Evolutionary conservation across 2,113 vertebrate species (phyloP), one percentile per base, ranked within the genome.

Genomic region (Dicentrarchus labrax): DNA sequence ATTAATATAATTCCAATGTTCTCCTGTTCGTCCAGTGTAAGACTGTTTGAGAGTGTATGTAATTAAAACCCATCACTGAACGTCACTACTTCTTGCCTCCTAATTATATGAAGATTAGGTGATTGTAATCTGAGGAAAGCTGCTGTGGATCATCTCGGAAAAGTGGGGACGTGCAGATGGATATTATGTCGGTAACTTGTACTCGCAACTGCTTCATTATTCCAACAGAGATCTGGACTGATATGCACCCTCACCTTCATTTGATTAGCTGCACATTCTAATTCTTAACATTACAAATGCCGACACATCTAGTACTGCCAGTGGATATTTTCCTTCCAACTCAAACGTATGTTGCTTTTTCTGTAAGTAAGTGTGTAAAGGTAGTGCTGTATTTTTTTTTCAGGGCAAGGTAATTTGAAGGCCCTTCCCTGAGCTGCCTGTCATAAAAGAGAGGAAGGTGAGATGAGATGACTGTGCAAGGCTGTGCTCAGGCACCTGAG

Each of bases 11-110:
- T 89, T 86, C 71, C 80, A 74, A 77, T 79, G 62, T 90, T 83
- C 57, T 85, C 56, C 62, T 80, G 71, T 82, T 86, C 76, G 45
- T 81, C 61, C 54, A 64, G 64, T 86, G 73, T 86, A 74, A 87
- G 64, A 83, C 72, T 84, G 84, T 89, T 81, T 86, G 74, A 89
- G 77, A 81, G 81, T 76, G 67, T 72, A 75, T 57, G 71, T 90
- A 82, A 94, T 93, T 92, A 93, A 94, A 92, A 89, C 69, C 75
- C 51, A 60, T 89, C 73, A 73, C 72, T 57, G 59, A 89, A 79
- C 67, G 59, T 67, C 0, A 2, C 81, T 59, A 85, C 68, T 56
- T 86, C 79, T 72, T 66, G 85, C 69, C 66, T 88, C 61, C 38
- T 93, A 67, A 90, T 93, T 88, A 82, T 86, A 21, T 69, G 38